Evolutionary conservation across 2,797 vertebrate genomes (phyloP), one percentile per base, ranked within the genome.

Genomic region (Coracias cyanogaster): DNA sequence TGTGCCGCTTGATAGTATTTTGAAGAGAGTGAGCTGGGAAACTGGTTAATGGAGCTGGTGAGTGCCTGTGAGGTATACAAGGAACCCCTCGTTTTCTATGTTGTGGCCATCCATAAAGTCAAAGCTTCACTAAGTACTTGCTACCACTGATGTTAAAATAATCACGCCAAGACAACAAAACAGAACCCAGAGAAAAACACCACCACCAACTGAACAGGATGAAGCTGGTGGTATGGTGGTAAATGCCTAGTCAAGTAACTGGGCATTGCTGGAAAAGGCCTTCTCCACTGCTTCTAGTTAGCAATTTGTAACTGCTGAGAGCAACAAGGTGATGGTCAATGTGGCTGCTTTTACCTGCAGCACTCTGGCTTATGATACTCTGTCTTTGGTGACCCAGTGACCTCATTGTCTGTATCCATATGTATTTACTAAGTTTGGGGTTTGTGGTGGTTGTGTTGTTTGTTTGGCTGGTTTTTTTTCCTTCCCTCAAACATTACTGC

Each of bases 1-100:
- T 14, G 13, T 89, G 73, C 61, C 51, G 18, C 37, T 89, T 62
- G 12, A 48, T 15, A 69, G 18, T 86, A 65, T 86, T 93, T 91
- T 92, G 81, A 86, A 64, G 60, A 77, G 33, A 16, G 61, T 31
- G 66, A 78, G 35, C 54, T 60, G 51, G 37, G 52, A 72, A 91
- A 43, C 54, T 71, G 31, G 25, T 74, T 81, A 60, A 66, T n/a
- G 26, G 54, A 78, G 54, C 22, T 43, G 45, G 54, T 80, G 37
- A 45, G 21, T 29, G 45, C 39, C 17, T 29, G 13, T 77, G 24
- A 76, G 26, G 31, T 81, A 20, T 8, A 21, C 7, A 15, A 37
- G 51, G 24, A 66, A 4, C 7, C 1, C 3, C 12, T 85, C 1
- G 0, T 37, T 64, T 8, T 39, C 29, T 35, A 6, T 66, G 24